Percentiles rank a stretch among this genome's conserved stretches.
phyloP scores from a whole-genome alignment of 2,113 vertebrate genomes.

The Bothrops jararaca region DNA sequence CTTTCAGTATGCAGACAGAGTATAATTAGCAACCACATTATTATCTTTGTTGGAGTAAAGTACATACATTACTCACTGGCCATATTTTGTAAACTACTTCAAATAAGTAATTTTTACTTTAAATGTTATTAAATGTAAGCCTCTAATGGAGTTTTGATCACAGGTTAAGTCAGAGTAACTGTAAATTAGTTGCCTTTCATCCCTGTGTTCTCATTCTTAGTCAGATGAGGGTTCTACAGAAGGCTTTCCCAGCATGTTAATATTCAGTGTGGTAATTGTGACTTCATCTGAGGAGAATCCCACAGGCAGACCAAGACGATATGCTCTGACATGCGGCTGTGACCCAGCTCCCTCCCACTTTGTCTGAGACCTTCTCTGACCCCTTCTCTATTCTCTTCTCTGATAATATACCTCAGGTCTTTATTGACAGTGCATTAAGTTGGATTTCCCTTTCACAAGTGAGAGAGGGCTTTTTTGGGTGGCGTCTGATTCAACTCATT shows the following conservation, averaged over 20 bases:
- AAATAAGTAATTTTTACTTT: constrained; percentile 11
- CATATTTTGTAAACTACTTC: constrained; percentile 32
- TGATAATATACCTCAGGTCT: constrained; percentile 64
- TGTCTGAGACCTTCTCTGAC: constrained; percentile 64
- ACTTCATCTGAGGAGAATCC: constrained; percentile 69
- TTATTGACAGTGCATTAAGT: constrained; percentile 76
- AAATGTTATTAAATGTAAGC: constrained; percentile 9
- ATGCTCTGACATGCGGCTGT: constrained; percentile 66
- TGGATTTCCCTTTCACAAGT: constrained; percentile 58
- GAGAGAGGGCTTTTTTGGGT: constrained; percentile 58
- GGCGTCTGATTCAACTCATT: constrained; percentile 48
- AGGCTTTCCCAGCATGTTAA: constrained; percentile 38
- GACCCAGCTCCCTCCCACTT: constrained; percentile 71
- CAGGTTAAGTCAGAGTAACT: neutral
- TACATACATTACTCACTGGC: rapidly evolving
- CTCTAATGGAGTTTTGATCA: rapidly evolving
- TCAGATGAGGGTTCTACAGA: constrained; percentile 20
- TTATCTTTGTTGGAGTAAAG: constrained; percentile 13
- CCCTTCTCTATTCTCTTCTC: constrained; percentile 58
- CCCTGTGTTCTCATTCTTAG: neutral
- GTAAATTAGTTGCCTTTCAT: neutral
- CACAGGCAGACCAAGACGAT: constrained; percentile 46
- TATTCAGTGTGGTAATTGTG: constrained; percentile 58
- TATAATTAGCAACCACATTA: constrained; percentile 36
- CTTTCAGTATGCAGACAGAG: constrained; percentile 24